A percentile compares a stretch with the other conserved stretches of the same genome.
Evolutionary conservation across 1,140 invertebrate genomes (phyloP).

Genomic region (Wasmannia auropunctata): DNA sequence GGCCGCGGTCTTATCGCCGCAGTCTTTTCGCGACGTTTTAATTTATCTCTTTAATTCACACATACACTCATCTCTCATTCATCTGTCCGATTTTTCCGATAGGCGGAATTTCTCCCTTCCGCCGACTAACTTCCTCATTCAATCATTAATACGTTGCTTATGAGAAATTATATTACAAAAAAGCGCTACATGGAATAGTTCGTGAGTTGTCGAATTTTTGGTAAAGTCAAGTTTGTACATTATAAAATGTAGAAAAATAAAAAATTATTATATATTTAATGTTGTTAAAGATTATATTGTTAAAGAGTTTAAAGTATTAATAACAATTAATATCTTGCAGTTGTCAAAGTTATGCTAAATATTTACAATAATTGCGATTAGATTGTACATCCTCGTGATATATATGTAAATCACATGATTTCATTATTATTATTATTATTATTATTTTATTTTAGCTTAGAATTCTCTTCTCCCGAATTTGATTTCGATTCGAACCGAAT

Average conservation of each 20-base stretch:
- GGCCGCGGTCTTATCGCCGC: neutral
- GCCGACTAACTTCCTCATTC: neutral
- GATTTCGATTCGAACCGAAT: neutral
- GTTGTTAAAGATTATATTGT: too few relatives aligned
- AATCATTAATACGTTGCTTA: neutral
- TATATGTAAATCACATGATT: neutral
- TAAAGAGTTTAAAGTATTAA: neutral
- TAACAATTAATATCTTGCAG: neutral
- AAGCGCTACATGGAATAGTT: neutral
- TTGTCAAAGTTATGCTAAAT: neutral
- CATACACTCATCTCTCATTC: slow-evolving; percentile 3
- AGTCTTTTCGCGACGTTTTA: neutral
- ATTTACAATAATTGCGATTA: neutral
- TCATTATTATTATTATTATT: too few relatives aligned
- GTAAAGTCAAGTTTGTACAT: neutral
- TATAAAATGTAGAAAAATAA: neutral
- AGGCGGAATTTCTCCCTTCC: neutral
- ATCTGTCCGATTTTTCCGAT: neutral
- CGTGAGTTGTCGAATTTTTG: neutral
- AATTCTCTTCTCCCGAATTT: slow-evolving; percentile 3
- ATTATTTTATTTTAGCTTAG: slow-evolving; percentile 1
- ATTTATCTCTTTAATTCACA: neutral
- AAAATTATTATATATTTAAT: neutral
- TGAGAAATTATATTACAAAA: neutral
- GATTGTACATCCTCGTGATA: neutral